Base-by-base conservation (phyloP, 1,140 invertebrate species). In the Nymphalis io region DNA sequence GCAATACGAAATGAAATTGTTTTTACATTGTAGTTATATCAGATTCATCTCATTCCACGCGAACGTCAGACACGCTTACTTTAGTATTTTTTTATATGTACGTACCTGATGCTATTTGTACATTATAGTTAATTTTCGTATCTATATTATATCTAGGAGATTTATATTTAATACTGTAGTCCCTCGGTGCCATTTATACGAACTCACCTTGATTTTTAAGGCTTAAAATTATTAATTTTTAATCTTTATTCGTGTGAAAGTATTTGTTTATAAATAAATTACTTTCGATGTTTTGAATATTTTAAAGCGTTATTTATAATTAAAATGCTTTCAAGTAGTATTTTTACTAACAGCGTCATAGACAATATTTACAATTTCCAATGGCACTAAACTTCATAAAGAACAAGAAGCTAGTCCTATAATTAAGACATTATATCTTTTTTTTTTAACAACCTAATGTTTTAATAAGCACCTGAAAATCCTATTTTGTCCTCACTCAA, bases 51-150 rank as follows among this genome's bases (percentile, higher is more conserved):
- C 82, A 85, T 88, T 86, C 85, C 82, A 88, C 71, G 64, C 67
- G 68, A 68, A 75, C 68, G 63, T 73, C 65, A 60, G 71, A 79
- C 74, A 76, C 70, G 76, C 80, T 82, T 85, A 79, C 73, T 76
- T 81, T 81, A 82, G 78, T 82, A 76, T 78, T 76, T n/a, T n/a
- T 76, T 73, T 78, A 72, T 74, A 80, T 72, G 57, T 83, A 81
- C 77, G 86, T 90, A 90, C 88, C 88, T 90, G 88, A 88, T 78
- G 71, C 71, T 80, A 81, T 73, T 81, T 84, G 74, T 86, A 85
- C 79, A 79, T 80, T 84, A 61, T 90, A 86, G 82, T 84, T 87
- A 79, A 79, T 87, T 83, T 75, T 62, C 44, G 20, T 70, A 62
- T 62, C 21, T 23, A 13, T 20, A 51, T 33, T 58, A 39, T 58